Percentiles rank a stretch among this genome's conserved stretches.
Evolutionary conservation across 2,888 invertebrate genomes (phyloP).

Genomic region (Gymnocheta viridis): DNA sequence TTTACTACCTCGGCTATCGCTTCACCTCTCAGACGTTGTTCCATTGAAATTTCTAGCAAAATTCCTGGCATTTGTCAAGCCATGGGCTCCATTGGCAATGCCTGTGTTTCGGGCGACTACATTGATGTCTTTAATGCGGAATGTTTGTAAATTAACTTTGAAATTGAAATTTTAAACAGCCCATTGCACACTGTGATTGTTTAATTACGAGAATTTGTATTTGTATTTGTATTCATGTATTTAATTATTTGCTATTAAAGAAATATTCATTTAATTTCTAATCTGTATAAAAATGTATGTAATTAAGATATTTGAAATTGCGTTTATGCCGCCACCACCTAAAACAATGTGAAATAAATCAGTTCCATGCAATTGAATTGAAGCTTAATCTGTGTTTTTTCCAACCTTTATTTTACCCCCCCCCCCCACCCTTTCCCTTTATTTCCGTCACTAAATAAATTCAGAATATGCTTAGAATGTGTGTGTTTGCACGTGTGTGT

Average conservation of each 20-base stretch:
- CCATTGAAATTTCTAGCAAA: constrained; percentile 78
- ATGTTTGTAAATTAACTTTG: constrained; percentile 72
- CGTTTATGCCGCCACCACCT: background rate
- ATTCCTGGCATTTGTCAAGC: constrained; percentile 78
- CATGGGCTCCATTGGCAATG: constrained; percentile 77
- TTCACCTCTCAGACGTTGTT: constrained; percentile 72
- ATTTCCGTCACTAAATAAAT: background rate
- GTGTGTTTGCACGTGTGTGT: background rate
- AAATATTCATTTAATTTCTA: constrained; percentile 10
- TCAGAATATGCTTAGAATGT: constrained; percentile 14
- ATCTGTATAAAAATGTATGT: constrained; percentile 28
- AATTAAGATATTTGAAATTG: constrained; percentile 38
- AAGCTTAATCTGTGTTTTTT: constrained; percentile 27
- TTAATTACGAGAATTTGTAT: background rate
- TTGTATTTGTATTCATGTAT: constrained; percentile 6
- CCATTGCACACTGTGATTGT: constrained; percentile 47
- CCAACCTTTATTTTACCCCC: background rate
- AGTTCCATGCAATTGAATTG: constrained; percentile 36
- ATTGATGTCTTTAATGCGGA: constrained; percentile 77
- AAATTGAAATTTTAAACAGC: constrained; percentile 22
- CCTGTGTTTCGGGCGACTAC: constrained; percentile 79
- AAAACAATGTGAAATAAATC: constrained; percentile 35
- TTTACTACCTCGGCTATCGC: constrained; percentile 9
- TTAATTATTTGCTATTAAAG: constrained; percentile 12
- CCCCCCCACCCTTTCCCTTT: background rate